Evolutionary conservation across 2,888 invertebrate species (phyloP).

Genomic region (Melieria picta): DNA sequence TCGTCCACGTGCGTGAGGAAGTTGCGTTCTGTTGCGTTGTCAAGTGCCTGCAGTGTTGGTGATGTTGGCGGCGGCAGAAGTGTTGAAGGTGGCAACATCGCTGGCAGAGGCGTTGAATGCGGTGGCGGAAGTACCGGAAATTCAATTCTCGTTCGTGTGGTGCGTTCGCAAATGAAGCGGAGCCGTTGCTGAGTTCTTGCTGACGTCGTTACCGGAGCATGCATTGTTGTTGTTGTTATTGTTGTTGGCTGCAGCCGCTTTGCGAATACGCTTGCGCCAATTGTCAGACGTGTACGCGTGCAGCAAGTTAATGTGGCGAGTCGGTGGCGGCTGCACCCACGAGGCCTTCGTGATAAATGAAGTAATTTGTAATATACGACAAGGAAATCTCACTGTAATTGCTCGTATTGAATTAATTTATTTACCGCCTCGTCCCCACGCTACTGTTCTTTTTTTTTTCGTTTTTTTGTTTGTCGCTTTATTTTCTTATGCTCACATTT

Average conservation of each 20-base stretch:
- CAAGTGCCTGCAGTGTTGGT: background rate
- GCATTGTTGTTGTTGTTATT: too few relatives aligned
- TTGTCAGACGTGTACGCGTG: too few relatives aligned
- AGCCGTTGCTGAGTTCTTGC: slow-evolving; percentile 1
- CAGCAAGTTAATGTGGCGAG: too few relatives aligned
- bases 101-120: background rate
- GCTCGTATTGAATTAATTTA: slow-evolving; percentile 16
- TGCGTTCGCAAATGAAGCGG: slow-evolving; percentile 30
- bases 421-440: background rate
- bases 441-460: background rate
- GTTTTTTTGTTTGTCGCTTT: background rate
- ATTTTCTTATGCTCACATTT: background rate
- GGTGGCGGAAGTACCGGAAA: slow-evolving; percentile 27
- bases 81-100: background rate
- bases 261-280: background rate
- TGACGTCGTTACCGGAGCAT: too few relatives aligned
- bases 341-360: slow-evolving; percentile 19
- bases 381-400: slow-evolving; percentile 23
- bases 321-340: background rate
- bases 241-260: background rate
- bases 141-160: slow-evolving; percentile 31
- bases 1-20: slow-evolving; percentile 47
- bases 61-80: background rate
- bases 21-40: slow-evolving; percentile 23
- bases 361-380: slow-evolving; percentile 25